phyloP scores from a whole-genome alignment of 2,888 invertebrate species.

The Acleris emargana region DNA sequence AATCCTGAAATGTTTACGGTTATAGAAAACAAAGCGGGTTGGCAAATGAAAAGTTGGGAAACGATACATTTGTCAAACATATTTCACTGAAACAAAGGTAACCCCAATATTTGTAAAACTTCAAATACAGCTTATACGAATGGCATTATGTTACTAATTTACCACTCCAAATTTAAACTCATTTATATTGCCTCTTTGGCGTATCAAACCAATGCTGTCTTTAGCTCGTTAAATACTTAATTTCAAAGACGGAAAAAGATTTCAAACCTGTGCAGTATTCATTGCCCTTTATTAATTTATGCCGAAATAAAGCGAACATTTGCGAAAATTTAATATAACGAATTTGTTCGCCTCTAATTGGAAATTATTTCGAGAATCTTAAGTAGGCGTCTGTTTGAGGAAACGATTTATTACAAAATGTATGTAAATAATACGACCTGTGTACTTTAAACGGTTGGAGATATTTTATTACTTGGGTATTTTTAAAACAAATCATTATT shows the following conservation, averaged over 20 bases:
- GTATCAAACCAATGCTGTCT: no score
- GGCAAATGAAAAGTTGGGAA: no score
- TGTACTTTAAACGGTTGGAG: conserved; percentile 3
- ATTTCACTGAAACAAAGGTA: no score
- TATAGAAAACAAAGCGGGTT: no score
- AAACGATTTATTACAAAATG: conserved; percentile 27
- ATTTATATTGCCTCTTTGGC: no score
- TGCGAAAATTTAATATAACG: conserved; percentile 23
- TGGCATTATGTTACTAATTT: no score
- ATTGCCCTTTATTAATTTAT: conserved; percentile 16
- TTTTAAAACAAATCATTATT: neutral
- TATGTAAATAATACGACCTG: conserved; percentile 23
- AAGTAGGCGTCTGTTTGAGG: conserved; percentile 18
- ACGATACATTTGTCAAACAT: no score
- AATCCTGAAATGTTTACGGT: no score
- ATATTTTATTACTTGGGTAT: conserved; percentile 2
- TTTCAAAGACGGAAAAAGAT: neutral
- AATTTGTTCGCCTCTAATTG: conserved; percentile 22
- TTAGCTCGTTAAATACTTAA: no score
- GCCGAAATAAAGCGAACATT: conserved; percentile 26
- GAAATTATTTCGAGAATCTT: conserved; percentile 27
- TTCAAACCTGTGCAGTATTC: neutral
- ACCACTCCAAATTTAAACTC: no score
- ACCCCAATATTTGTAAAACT: no score
- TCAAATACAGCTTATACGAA: no score